Base-by-base conservation (phyloP, 2,113 vertebrate genomes). In the Uropsilus gracilis region DNA sequence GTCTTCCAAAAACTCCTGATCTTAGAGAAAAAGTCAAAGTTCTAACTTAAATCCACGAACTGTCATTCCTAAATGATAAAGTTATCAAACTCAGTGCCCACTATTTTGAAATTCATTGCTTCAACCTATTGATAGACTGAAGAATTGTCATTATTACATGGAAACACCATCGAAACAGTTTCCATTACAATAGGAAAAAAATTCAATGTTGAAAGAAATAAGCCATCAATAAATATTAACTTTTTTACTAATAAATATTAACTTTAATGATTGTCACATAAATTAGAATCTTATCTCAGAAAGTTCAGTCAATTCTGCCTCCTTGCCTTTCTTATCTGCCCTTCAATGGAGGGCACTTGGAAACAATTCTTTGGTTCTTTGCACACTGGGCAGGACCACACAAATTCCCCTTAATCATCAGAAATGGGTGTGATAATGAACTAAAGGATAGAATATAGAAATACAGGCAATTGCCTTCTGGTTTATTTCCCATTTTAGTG, bases 361-460 rank as follows among this genome's bases (percentile, higher is more conserved):
- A 69, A 93, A 94, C 71, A 78, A 53, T 78, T 46, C 75, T 63
- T 48, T 22, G 69, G 64, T 50, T 57, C 66, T 89, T 84, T 46
- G 53, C 37, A 68, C 30, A 46, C 17, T 0, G 13, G 83, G 57
- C 71, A 91, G 64, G 93, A 71, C 32, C 53, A 26, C 28, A 28
- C 64, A 80, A 8, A 30, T 75, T 44, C 9, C 61, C 82, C 59
- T 44, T 32, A 7, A 34, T 93, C 57, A 32, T 57, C 28, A 53
- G 24, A 37, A 42, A 57, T 48, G 46, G 18, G 42, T 53, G 48
- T 0, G 10, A 50, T 17, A 66, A 37, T 11, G 8, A 16, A 13
- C 37, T 46, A 68, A 69, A 14, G 37, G 61, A 44, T 57, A 72
- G 77, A 78, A 22, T 34, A 34, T 37, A 69, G 64, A 46, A 39